Evolutionary conservation across 2,113 vertebrate species (phyloP).

Genomic region (Euleptes europaea): DNA sequence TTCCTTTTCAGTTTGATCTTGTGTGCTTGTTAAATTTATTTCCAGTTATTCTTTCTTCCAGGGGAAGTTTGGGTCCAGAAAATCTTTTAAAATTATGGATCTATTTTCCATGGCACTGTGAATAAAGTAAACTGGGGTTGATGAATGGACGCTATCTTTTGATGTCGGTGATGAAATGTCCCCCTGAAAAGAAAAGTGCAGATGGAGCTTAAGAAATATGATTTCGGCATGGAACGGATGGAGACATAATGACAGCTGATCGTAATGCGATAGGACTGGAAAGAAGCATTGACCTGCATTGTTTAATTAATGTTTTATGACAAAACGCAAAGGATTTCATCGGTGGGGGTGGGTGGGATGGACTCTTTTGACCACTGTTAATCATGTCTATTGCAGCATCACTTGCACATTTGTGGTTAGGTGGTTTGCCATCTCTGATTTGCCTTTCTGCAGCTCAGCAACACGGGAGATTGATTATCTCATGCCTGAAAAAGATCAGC

Average conservation of each 20-base stretch:
- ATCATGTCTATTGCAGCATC: background rate
- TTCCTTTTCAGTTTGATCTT: background rate
- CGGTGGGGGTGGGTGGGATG: background rate
- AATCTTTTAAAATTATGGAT: background rate
- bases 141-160: background rate
- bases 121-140: background rate
- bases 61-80: background rate
- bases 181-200: background rate
- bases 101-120: background rate
- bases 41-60: background rate
- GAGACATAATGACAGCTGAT: background rate
- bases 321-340: background rate
- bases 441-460: background rate
- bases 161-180: background rate
- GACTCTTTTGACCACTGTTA: background rate
- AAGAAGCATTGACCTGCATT: background rate
- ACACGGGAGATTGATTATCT: background rate
- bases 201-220: background rate
- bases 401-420: background rate
- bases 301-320: background rate
- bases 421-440: background rate
- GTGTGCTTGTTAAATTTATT: background rate
- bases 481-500: background rate
- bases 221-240: background rate
- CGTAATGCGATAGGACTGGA: background rate